A percentile compares a stretch with the other conserved stretches of the same genome.
phyloP scores from a whole-genome alignment of 2,888 invertebrate species.

The Hedychridium roseum region DNA sequence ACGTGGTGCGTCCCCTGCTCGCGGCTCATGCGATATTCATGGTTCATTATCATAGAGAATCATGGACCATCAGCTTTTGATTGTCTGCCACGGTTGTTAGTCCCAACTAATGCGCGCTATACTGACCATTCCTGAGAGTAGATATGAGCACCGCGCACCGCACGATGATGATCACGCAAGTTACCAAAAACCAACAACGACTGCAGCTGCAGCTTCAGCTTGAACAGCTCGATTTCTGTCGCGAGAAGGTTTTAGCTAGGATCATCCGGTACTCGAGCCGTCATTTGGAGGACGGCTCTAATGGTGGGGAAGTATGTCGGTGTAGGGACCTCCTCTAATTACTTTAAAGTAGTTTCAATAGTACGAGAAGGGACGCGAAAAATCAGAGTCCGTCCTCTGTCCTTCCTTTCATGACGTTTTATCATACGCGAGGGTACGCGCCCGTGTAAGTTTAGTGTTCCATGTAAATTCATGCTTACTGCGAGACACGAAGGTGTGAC shows the following conservation, averaged over 20 bases:
- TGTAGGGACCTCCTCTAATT: slow-evolving; percentile 60
- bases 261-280: slow-evolving; percentile 39
- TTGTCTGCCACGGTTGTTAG: slow-evolving; percentile 63
- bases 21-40: slow-evolving; percentile 61
- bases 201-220: slow-evolving; percentile 29
- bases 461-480: slow-evolving; percentile 32
- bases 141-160: neutral
- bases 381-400: too few species aligned
- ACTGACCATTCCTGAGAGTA: slow-evolving; percentile 45
- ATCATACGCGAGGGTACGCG: too few species aligned
- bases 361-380: neutral
- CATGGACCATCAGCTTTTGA: slow-evolving; percentile 65
- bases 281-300: slow-evolving; percentile 49
- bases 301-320: slow-evolving; percentile 51
- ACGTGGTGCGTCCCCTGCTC: slow-evolving; percentile 60
- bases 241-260: slow-evolving; percentile 31
- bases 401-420: too few species aligned
- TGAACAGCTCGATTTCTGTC: slow-evolving; percentile 30
- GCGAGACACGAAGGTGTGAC: slow-evolving; percentile 36
- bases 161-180: too few species aligned
- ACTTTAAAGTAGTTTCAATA: slow-evolving; percentile 61
- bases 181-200: slow-evolving; percentile 8
- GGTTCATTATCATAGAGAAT: slow-evolving; percentile 65
- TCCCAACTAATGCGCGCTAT: slow-evolving; percentile 62
- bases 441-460: too few species aligned